Conservation (phyloP, 2,888 invertebrate species). For the Brachynemurus nebulosus region DNA sequence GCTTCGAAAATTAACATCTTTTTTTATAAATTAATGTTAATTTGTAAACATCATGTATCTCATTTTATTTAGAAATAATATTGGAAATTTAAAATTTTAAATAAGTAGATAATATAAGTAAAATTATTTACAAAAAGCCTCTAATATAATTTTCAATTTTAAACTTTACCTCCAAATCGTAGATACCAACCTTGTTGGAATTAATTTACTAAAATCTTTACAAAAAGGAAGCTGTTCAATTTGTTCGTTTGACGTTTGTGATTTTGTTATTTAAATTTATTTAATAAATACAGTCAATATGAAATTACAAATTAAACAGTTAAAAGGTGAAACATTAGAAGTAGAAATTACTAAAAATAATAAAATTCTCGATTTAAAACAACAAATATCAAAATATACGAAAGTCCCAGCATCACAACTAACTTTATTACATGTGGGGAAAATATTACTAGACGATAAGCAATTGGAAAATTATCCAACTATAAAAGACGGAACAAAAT, state of each 20-base stretch:
- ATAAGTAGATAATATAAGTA: no score
- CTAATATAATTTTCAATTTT: no score
- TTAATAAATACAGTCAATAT: no score
- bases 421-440: conserved; percentile 55
- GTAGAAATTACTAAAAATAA: conserved; percentile 47
- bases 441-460: conserved; percentile 57
- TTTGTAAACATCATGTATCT: no score
- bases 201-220: not conserved
- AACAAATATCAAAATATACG: conserved; percentile 44
- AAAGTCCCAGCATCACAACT: conserved; percentile 55
- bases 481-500: conserved; percentile 60
- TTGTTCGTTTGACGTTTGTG: not conserved
- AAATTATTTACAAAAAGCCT: no score
- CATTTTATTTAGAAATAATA: no score
- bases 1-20: no score
- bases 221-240: not conserved
- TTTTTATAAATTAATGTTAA: no score
- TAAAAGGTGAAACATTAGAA: conserved; percentile 55
- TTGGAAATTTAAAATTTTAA: no score
- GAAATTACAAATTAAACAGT: conserved; percentile 59
- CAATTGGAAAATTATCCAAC: conserved; percentile 51
- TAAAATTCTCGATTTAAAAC: conserved; percentile 53
- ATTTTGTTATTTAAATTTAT: no score
- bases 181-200: not conserved
- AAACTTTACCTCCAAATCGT: not conserved